phyloP scores from a whole-genome alignment of 1,140 invertebrate genomes.

The Oedothorax gibbosus region DNA sequence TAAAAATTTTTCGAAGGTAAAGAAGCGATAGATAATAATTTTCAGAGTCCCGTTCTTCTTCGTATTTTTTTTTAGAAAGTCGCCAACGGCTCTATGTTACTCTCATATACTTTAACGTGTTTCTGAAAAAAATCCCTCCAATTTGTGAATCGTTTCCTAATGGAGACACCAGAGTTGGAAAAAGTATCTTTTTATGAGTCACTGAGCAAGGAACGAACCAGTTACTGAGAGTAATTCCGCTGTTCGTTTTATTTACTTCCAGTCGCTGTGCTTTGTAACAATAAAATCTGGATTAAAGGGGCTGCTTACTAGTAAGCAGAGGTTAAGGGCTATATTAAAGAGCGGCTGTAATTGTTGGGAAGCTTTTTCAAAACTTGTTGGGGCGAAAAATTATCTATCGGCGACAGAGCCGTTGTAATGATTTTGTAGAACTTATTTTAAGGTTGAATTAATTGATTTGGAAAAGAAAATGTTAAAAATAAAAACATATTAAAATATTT shows the following conservation, averaged over 20 bases:
- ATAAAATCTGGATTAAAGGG: conserved; percentile 6
- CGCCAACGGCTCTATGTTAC: too few relatives aligned
- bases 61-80: too few relatives aligned
- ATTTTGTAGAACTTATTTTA: too few relatives aligned
- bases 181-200: conserved; percentile 50
- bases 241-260: conserved; percentile 52
- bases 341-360: conserved; percentile 37
- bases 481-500: too few relatives aligned
- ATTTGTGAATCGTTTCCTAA: conserved; percentile 29
- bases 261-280: conserved; percentile 38
- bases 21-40: conserved; percentile 52
- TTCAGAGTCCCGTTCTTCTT: conserved; percentile 18
- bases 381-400: conserved; percentile 4
- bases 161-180: conserved; percentile 33
- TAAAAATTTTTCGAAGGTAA: conserved; percentile 56
- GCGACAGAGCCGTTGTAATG: neutral
- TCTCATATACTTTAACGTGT: too few relatives aligned
- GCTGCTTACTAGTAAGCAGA: neutral
- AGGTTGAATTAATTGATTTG: too few relatives aligned
- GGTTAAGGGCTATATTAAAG: conserved; percentile 24
- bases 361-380: conserved; percentile 15
- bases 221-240: conserved; percentile 46
- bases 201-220: conserved; percentile 23
- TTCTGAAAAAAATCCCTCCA: too few relatives aligned
- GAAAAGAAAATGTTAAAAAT: too few relatives aligned